Evolutionary conservation across 2,888 invertebrate species (phyloP).

Genomic region (Erynnis tages): DNA sequence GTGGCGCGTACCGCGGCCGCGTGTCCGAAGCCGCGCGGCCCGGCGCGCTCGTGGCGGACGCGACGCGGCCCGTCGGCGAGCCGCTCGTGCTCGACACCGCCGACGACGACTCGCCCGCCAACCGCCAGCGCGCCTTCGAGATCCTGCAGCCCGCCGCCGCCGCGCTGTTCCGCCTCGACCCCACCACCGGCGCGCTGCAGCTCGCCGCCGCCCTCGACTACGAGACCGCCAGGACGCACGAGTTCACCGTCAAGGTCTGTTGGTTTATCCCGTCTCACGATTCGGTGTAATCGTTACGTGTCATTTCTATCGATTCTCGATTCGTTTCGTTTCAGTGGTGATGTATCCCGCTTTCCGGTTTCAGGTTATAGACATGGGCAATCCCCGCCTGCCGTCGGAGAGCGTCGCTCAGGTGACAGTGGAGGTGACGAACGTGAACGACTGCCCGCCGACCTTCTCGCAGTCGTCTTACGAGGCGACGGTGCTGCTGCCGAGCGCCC

Average conservation of each 20-base stretch:
- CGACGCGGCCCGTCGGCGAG: slow-evolving; percentile 69
- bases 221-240: slow-evolving; percentile 85
- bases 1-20: slow-evolving; percentile 85
- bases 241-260: slow-evolving; percentile 89
- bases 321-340: too few relatives aligned
- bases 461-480: slow-evolving; percentile 87
- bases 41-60: slow-evolving; percentile 88
- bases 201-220: slow-evolving; percentile 90
- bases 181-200: slow-evolving; percentile 93
- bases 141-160: slow-evolving; percentile 90
- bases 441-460: slow-evolving; percentile 92
- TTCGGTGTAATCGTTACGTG: too few relatives aligned
- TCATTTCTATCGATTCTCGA: too few relatives aligned
- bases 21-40: slow-evolving; percentile 88
- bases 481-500: slow-evolving; percentile 90
- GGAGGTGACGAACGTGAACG: slow-evolving; percentile 91
- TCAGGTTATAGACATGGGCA: slow-evolving; percentile 90
- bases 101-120: slow-evolving; percentile 93
- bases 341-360: too few relatives aligned
- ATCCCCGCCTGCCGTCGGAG: slow-evolving; percentile 89
- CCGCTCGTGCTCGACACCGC: slow-evolving; percentile 92
- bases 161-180: slow-evolving; percentile 91
- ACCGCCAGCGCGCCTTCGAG: slow-evolving; percentile 92
- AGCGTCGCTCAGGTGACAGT: slow-evolving; percentile 90
- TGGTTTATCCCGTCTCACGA: too few relatives aligned